Evolutionary conservation across 2,888 invertebrate species (phyloP).

Genomic region (Epinotia brunnichana): DNA sequence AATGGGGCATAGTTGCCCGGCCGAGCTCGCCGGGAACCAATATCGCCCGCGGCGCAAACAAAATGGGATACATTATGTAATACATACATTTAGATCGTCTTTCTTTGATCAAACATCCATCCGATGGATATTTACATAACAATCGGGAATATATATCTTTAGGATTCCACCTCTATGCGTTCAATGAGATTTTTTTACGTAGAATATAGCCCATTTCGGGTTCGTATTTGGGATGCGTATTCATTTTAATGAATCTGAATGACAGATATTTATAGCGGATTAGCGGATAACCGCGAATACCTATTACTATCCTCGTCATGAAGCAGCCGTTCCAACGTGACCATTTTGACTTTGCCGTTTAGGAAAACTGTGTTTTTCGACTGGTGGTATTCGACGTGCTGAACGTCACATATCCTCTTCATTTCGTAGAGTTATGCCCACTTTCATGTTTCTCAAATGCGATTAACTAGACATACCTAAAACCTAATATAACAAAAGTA

Average conservation of each 20-base stretch:
- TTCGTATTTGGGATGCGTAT: background rate
- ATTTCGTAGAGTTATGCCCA: too few relatives aligned
- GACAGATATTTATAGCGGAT: too few relatives aligned
- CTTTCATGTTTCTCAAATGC: too few relatives aligned
- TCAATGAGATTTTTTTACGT: slow-evolving; percentile 14
- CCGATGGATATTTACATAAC: slow-evolving; percentile 24
- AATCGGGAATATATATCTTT: slow-evolving; percentile 23
- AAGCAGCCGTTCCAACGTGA: background rate
- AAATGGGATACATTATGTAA: slow-evolving; percentile 24
- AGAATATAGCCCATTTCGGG: slow-evolving; percentile 4
- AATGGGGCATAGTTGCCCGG: slow-evolving; percentile 24
- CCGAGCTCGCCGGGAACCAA: slow-evolving; percentile 3
- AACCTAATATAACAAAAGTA: too few relatives aligned
- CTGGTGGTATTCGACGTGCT: too few relatives aligned
- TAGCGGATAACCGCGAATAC: background rate
- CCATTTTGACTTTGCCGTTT: too few relatives aligned
- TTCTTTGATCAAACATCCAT: slow-evolving; percentile 23
- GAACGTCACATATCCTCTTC: too few relatives aligned
- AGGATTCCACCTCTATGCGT: slow-evolving; percentile 21
- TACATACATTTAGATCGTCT: slow-evolving; percentile 21
- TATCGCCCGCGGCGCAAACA: slow-evolving; percentile 14
- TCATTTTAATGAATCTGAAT: background rate
- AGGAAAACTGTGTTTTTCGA: too few relatives aligned
- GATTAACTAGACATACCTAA: too few relatives aligned
- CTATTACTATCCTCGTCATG: background rate